Evolutionary conservation across 2,113 vertebrate species (phyloP).

Genomic region (Corydoras sp.): DNA sequence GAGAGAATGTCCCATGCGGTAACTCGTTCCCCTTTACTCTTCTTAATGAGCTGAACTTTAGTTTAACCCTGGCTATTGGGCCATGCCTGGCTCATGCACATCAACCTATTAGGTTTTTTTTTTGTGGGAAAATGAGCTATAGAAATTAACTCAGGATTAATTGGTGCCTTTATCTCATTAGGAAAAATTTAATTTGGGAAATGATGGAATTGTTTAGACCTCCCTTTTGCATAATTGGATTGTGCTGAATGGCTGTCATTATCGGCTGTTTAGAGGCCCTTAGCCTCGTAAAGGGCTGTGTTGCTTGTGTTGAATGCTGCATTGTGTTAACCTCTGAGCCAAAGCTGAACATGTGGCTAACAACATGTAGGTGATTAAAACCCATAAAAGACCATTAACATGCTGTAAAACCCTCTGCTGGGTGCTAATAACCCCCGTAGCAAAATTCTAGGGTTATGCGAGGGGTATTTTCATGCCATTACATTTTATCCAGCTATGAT

Average conservation of each 20-base stretch:
- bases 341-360: slow-evolving; percentile 68
- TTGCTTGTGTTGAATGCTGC: slow-evolving; percentile 85
- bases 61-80: slow-evolving; percentile 76
- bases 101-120: slow-evolving; percentile 99
- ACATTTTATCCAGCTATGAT: too few relatives aligned
- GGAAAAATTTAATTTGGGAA: slow-evolving; percentile 99
- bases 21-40: slow-evolving; percentile 34
- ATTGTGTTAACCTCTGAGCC: slow-evolving; percentile 69
- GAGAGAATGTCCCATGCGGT: neutral
- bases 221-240: slow-evolving; percentile 99
- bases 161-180: slow-evolving; percentile 99
- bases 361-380: slow-evolving; percentile 67
- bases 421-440: slow-evolving; percentile 7
- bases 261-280: slow-evolving; percentile 99
- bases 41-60: slow-evolving; percentile 62
- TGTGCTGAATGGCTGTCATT: slow-evolving; percentile 99
- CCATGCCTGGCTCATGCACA: slow-evolving; percentile 76
- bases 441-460: slow-evolving; percentile 10
- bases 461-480: neutral
- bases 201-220: slow-evolving; percentile 99
- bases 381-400: slow-evolving; percentile 62
- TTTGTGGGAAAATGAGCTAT: slow-evolving; percentile 99
- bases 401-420: slow-evolving; percentile 35
- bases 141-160: slow-evolving; percentile 99
- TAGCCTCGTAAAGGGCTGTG: slow-evolving; percentile 98